Base-by-base conservation (phyloP, 2,888 invertebrate species). In the Torymus texanus region DNA sequence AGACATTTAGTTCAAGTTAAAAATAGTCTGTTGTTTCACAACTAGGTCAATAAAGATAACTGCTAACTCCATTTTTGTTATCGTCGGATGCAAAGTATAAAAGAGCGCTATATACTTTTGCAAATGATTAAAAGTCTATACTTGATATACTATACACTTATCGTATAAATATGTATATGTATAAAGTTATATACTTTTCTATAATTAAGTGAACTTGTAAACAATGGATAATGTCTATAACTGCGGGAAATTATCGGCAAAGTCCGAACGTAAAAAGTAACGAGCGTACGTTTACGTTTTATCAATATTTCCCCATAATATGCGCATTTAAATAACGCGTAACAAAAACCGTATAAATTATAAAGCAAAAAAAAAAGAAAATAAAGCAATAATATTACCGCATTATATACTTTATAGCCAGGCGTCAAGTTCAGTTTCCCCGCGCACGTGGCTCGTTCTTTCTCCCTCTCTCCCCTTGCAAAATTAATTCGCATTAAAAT, bases 1-100 rank as follows among this genome's bases (percentile, higher is more conserved):
- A 5, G 51, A 51, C 16, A 41, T n/a, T 63, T 18, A 21, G 24
- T 13, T 16, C 51, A 21, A 24, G 14, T 58, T 61, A 51, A 71
- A 71, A 50, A 71, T 71, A 61, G 71, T 59, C 21, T 50, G 61
- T n/a, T 61, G 21, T 59, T 71, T 18, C 50, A 50, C 61, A 75
- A 62, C 55, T 75, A 68, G 75, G 75, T 67, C 67, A 68, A 55
- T 68, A 29, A 75, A 62, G 75, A 75, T 75, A 75, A 75, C 2
- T 75, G 12, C n/a, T 5, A 58, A 61, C 51, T 67, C 59, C 13
- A 29, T 50, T 61, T 59, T 50, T 24, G 16, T 75, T 61, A 41
- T 68, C 51, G 50, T 55, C 41, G 58, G 11, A 5, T 2, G 18
- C 13, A 4, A 12, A 29, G 2, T 68, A 51, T 55, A 4, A 62